A percentile compares a stretch with the other conserved stretches of the same genome.
These are phyloP conservation scores for Sitta europaea DNA, from an alignment of 2,113 vertebrate species.

Conservation along the genomic window DNA sequence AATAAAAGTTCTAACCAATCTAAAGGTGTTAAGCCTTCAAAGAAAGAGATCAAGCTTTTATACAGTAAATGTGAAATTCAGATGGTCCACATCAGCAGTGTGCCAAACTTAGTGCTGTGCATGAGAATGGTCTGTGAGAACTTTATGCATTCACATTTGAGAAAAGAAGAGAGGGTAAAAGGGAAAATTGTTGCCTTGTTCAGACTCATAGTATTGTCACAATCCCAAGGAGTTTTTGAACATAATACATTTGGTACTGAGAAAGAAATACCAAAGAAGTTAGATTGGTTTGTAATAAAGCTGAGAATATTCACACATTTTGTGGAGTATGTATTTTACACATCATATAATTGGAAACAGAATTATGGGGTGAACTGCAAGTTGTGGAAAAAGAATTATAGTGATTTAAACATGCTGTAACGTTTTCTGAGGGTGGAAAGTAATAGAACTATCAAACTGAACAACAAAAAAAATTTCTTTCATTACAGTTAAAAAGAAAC, in stretches of 20 bases:
- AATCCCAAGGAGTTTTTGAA: neutral
- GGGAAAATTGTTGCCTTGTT: conserved; percentile 14
- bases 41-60: neutral
- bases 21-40: neutral
- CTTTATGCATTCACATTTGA: neutral
- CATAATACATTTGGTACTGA: neutral
- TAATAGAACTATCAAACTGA: neutral
- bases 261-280: neutral
- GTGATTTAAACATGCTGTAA: neutral
- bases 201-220: neutral
- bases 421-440: neutral
- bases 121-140: neutral
- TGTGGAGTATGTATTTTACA: conserved; percentile 33
- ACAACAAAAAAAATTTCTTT: neutral
- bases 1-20: neutral
- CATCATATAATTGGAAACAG: conserved; percentile 30
- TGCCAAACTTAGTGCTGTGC: neutral
- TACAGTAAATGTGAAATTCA: neutral
- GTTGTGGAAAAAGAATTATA: neutral
- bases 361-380: conserved; percentile 31
- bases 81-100: neutral
- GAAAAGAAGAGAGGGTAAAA: neutral
- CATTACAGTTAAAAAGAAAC: neutral
- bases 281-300: conserved; percentile 27
- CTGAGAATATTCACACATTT: conserved; percentile 30